Percentiles rank a stretch among this genome's conserved stretches.
These are phyloP conservation scores for Nemurella pictetii DNA, from an alignment of 2,888 invertebrate species.

Conservation along the genomic window DNA sequence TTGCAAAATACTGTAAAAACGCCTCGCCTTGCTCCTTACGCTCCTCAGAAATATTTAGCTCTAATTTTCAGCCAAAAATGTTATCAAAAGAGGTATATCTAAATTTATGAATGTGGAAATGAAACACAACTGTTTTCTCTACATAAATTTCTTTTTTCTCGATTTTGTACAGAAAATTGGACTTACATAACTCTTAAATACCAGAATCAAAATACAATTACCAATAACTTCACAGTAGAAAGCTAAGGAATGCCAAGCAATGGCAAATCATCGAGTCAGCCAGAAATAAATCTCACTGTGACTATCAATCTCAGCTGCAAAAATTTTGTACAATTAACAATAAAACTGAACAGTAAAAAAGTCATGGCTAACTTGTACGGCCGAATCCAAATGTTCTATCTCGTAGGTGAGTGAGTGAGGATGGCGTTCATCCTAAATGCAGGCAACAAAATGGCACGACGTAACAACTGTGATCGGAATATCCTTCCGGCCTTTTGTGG, in stretches of 20 bases:
- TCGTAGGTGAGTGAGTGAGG: not conserved
- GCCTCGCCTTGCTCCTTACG: too few relatives aligned
- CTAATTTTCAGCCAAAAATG: too few relatives aligned
- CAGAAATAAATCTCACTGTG: not conserved
- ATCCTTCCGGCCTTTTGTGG: not conserved
- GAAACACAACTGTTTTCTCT: not conserved
- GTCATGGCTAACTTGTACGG: not conserved
- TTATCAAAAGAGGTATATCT: too few relatives aligned
- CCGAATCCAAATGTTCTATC: not conserved
- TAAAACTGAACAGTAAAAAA: not conserved
- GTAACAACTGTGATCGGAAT: not conserved
- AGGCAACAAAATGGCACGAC: not conserved
- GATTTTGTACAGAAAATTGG: slow-evolving; percentile 21
- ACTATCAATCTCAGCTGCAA: not conserved
- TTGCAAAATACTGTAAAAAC: too few relatives aligned
- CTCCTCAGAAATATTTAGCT: too few relatives aligned
- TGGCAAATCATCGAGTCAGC: not conserved
- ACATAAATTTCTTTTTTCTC: slow-evolving; percentile 21
- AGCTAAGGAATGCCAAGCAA: not conserved
- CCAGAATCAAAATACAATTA: slow-evolving; percentile 9
- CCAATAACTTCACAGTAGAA: slow-evolving; percentile 9
- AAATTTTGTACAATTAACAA: not conserved
- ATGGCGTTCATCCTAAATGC: not conserved
- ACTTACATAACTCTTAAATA: slow-evolving; percentile 1
- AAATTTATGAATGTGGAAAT: not conserved